Conservation (phyloP, 2,797 vertebrate genomes). For the Alcedo quadribrachys region DNA sequence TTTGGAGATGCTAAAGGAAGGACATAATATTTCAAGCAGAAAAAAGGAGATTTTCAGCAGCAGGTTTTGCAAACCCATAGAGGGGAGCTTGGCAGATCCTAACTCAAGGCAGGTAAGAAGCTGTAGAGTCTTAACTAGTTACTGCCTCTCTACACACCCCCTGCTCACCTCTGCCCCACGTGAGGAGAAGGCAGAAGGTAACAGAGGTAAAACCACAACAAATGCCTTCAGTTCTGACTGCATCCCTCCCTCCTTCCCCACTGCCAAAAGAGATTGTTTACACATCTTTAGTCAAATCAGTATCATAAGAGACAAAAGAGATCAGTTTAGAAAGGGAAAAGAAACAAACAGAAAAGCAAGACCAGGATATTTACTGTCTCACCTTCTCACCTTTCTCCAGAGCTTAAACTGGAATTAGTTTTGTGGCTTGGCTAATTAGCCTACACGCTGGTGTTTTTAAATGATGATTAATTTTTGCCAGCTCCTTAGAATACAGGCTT, state of each 20-base stretch:
- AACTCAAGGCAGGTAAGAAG: background rate
- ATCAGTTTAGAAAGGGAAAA: background rate
- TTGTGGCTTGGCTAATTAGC: background rate
- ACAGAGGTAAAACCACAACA: background rate
- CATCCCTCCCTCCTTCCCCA: background rate
- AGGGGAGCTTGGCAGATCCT: background rate
- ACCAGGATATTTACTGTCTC: background rate
- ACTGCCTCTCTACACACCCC: background rate
- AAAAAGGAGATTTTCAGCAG: background rate
- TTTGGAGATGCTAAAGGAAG: conserved; percentile 4
- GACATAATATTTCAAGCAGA: background rate
- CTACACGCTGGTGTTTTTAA: background rate
- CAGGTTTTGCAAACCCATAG: background rate
- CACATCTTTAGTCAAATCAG: background rate
- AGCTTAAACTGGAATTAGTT: background rate
- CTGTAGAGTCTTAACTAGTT: background rate
- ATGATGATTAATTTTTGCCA: background rate
- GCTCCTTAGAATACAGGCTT: background rate
- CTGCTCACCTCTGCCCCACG: background rate
- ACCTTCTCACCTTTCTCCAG: background rate
- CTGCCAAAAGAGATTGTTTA: background rate
- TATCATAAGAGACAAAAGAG: background rate
- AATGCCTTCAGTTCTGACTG: background rate
- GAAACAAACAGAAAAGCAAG: background rate
- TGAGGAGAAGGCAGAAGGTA: background rate